These are phyloP conservation scores for Lithophane semibrunnea DNA, from an alignment of 2,888 invertebrate genomes.

Conservation along the genomic window DNA sequence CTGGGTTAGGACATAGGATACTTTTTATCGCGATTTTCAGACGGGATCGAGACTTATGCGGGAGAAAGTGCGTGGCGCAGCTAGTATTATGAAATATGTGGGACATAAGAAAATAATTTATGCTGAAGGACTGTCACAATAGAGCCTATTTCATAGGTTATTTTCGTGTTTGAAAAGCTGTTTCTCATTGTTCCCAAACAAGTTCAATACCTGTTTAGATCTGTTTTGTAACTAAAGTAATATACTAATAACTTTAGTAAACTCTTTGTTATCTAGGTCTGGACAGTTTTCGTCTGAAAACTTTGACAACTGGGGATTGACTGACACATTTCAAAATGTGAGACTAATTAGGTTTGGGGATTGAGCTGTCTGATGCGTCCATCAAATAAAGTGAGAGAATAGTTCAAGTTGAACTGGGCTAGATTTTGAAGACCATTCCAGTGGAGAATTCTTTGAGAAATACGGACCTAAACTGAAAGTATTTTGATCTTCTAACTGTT, in stretches of 20 bases:
- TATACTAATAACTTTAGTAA: background rate
- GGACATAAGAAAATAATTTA: background rate
- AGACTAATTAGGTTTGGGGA: slow-evolving; percentile 19
- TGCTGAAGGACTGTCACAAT: background rate
- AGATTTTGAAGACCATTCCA: background rate
- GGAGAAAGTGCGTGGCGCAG: too few species aligned
- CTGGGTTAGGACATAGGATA: too few species aligned
- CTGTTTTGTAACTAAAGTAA: slow-evolving; percentile 8
- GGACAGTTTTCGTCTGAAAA: slow-evolving; percentile 48
- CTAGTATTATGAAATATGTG: too few species aligned
- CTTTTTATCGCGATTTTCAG: too few species aligned
- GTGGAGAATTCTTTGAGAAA: background rate
- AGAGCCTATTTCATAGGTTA: background rate
- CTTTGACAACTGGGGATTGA: slow-evolving; percentile 38
- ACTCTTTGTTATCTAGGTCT: slow-evolving; percentile 38
- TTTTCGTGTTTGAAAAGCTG: background rate
- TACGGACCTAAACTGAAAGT: background rate
- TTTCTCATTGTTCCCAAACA: slow-evolving; percentile 2
- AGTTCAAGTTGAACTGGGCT: background rate
- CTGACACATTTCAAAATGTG: slow-evolving; percentile 18
- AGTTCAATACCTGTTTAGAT: background rate
- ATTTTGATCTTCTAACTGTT: background rate
- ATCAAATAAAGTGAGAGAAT: background rate
- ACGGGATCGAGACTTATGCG: too few species aligned
- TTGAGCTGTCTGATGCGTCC: background rate